These are phyloP conservation scores for Xanthorhoe spadicearia DNA, from an alignment of 2,888 invertebrate species.

Conservation along the genomic window DNA sequence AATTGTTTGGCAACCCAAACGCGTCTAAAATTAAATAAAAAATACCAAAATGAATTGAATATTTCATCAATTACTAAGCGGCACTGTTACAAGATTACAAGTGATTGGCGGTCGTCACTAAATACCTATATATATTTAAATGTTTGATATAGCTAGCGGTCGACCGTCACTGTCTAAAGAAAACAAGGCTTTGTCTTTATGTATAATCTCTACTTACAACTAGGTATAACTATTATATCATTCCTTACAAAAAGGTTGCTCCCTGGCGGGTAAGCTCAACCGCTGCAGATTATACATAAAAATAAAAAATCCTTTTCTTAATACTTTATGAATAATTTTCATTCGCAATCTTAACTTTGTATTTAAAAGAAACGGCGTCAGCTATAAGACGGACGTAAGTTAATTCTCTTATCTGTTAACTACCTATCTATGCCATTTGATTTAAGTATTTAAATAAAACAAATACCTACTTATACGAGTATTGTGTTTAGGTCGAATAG, in stretches of 20 bases:
- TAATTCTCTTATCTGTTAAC: no score
- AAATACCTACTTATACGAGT: no score
- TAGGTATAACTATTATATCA: no score
- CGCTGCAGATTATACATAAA: slow-evolving; percentile 22
- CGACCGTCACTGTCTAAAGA: background rate
- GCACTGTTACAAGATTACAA: no score
- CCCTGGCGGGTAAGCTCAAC: slow-evolving; percentile 5
- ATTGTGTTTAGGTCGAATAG: no score
- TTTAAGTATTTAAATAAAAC: no score
- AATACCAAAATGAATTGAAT: no score
- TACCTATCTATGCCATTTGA: no score
- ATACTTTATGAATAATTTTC: slow-evolving; percentile 37
- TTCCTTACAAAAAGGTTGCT: background rate
- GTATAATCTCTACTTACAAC: background rate
- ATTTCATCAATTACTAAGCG: no score
- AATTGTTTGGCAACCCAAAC: no score
- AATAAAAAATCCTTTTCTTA: slow-evolving; percentile 22
- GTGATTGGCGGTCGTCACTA: no score
- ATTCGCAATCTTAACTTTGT: slow-evolving; percentile 48
- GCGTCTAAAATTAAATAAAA: no score
- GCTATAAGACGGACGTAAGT: background rate
- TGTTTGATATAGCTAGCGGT: background rate
- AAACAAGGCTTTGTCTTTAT: background rate
- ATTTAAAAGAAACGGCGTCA: background rate
- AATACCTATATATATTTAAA: background rate